These are phyloP conservation scores for Chitala chitala DNA, from an alignment of 2,113 vertebrate genomes.

Conservation along the genomic window DNA sequence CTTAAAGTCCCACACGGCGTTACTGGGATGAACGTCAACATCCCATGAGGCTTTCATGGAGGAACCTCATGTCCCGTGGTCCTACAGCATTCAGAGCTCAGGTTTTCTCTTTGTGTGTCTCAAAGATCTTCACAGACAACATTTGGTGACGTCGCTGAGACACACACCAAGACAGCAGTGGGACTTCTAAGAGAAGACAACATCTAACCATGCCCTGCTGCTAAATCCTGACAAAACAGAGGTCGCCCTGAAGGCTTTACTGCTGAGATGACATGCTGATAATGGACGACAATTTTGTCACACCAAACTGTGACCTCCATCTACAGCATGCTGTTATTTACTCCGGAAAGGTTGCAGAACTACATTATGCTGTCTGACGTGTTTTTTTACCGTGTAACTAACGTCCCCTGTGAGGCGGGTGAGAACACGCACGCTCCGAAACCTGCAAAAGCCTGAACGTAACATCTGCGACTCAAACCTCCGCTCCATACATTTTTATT, in stretches of 20 bases:
- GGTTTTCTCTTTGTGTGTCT: too few species aligned
- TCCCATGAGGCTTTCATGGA: too few species aligned
- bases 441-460: neutral
- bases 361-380: neutral
- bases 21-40: too few species aligned
- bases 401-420: neutral
- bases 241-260: neutral
- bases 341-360: neutral
- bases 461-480: neutral
- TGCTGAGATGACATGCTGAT: neutral
- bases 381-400: neutral
- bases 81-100: too few species aligned
- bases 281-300: neutral
- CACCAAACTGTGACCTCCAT: slow-evolving; percentile 3
- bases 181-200: too few species aligned
- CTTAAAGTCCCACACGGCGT: too few species aligned
- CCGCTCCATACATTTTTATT: neutral
- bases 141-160: too few species aligned
- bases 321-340: neutral
- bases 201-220: too few species aligned
- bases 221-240: too few species aligned
- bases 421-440: neutral
- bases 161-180: too few species aligned
- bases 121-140: too few species aligned
- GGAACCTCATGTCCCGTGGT: too few species aligned